Evolutionary conservation across 2,888 invertebrate genomes (phyloP), one percentile per base, ranked within the genome.

Genomic region (Drosophila austrosaltans): DNA sequence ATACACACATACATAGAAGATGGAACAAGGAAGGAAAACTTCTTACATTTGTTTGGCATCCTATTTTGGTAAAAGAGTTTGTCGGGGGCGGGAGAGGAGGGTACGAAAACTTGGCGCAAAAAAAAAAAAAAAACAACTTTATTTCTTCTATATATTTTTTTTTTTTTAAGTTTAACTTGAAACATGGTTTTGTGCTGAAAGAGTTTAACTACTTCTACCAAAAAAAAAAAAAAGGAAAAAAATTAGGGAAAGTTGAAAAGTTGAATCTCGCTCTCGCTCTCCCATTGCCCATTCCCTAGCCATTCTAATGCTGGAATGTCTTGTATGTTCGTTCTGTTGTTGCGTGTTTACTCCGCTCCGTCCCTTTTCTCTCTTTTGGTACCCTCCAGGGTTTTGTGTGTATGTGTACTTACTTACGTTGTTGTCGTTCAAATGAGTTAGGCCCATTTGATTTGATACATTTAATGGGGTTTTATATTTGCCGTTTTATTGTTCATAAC

Each of bases 161-260:
- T 30, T 36, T 36, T 48, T 20, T 64, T 64, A 36, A 58, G 59
- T 53, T 65, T 65, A 59, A 59, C 59, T 39, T 40, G 53, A 53
- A 65, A 65, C 58, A 65, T 65, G 65, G 58, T 44, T 59, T 59
- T 53, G 22, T 65, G 58, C 53, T 30, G 60, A 65, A 59, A 65
- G 65, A 65, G 65, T 65, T 65, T 39, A 65, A 59, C 59, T 59
- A 59, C 65, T 53, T 65, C 28, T 42, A 56, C 54, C 53, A 28
- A 42, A 25, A 63, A 39, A 54, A 16, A 63, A 56, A 56, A 40
- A 40, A 63, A 36, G 8, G 8, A 36, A 63, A 36, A 36, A 36
- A 36, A 63, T 61, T 61, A 63, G 39, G 39, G 30, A 54, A 63
- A 57, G 56, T 44, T 30, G 30, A 44, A 56, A 63, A 63, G 63